These are phyloP conservation scores for Dioctria linearis DNA, from an alignment of 2,888 invertebrate genomes.

Conservation along the genomic window DNA sequence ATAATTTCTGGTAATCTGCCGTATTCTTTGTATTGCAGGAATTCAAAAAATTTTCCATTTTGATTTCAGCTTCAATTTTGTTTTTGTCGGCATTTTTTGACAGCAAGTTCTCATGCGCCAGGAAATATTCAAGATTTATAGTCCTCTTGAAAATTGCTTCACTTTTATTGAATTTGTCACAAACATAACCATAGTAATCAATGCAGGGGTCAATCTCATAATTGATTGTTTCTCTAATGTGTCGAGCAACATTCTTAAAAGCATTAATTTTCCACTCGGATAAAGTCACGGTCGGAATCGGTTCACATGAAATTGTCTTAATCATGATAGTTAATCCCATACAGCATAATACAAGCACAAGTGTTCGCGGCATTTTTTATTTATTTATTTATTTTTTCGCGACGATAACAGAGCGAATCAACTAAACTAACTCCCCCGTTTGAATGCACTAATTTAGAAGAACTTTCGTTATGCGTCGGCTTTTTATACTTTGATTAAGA, in stretches of 20 bases:
- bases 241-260: not conserved
- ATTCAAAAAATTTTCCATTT: not conserved
- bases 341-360: no score
- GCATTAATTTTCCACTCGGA: constrained; percentile 8
- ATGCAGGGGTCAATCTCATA: constrained; percentile 13
- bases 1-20: not conserved
- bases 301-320: not conserved
- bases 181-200: constrained; percentile 24
- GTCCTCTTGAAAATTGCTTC: not conserved
- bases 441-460: not conserved
- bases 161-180: constrained; percentile 15
- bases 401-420: not conserved
- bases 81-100: not conserved
- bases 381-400: no score
- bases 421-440: not conserved
- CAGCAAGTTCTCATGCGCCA: not conserved
- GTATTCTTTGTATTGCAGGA: constrained; percentile 11
- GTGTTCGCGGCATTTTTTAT: no score
- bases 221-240: constrained; percentile 2
- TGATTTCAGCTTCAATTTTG: constrained; percentile 2
- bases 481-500: not conserved
- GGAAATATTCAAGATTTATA: not conserved
- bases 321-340: not conserved
- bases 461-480: not conserved
- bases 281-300: not conserved